Percentiles rank a stretch among this genome's conserved stretches.
Evolutionary conservation across 2,888 invertebrate genomes (phyloP).

Genomic region (Cosmia trapezina): DNA sequence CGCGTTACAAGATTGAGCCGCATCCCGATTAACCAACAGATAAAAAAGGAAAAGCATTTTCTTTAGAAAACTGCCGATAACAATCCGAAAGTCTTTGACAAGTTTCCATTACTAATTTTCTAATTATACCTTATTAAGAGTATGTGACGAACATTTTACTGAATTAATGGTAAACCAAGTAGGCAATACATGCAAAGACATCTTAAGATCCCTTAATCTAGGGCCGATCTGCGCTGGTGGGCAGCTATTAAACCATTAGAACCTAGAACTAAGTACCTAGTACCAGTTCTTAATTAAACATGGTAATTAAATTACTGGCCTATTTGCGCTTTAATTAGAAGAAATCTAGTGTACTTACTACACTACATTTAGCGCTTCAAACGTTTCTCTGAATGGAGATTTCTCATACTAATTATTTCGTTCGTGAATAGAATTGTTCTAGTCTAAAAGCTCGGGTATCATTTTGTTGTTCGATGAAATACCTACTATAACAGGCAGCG

Average conservation of each 20-base stretch:
- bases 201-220: constrained; percentile 45
- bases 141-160: constrained; percentile 18
- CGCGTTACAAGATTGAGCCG: neutral
- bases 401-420: constrained; percentile 22
- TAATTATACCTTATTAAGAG: constrained; percentile 44
- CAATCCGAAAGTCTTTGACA: constrained; percentile 48
- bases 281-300: constrained; percentile 52
- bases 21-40: constrained; percentile 15
- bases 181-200: constrained; percentile 30
- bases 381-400: constrained; percentile 39
- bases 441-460: neutral
- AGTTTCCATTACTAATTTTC: constrained; percentile 40
- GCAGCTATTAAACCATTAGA: constrained; percentile 56
- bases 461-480: neutral
- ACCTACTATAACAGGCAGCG: neutral
- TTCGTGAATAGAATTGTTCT: neutral
- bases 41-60: constrained; percentile 44
- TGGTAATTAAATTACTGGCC: constrained; percentile 47
- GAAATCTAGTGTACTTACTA: constrained; percentile 44
- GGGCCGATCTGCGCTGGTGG: constrained; percentile 35
- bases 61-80: constrained; percentile 44
- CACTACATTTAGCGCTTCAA: constrained; percentile 1
- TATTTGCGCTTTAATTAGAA: constrained; percentile 53
- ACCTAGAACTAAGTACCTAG: constrained; percentile 44
- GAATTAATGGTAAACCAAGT: neutral